Conservation (phyloP, 2,113 vertebrate genomes). For the Periophthalmodon schlosseri region DNA sequence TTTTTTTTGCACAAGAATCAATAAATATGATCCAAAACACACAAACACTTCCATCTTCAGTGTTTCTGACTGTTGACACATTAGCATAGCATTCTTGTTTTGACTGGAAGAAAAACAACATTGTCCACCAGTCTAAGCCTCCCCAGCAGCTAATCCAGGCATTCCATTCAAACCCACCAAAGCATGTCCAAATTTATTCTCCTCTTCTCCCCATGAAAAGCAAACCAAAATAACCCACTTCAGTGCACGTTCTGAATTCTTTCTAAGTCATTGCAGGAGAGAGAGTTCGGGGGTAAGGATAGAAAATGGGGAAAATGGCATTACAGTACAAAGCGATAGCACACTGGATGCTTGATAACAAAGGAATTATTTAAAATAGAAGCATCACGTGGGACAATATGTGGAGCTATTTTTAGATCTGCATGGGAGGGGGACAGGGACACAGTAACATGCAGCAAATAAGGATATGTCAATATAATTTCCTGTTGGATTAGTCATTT, state of each 20-base stretch:
- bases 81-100: not conserved
- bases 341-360: constrained; percentile 62
- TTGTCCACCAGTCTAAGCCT: not conserved
- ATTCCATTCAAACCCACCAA: constrained; percentile 56
- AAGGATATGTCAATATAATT: not conserved
- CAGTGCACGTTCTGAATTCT: constrained; percentile 22
- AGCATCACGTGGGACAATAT: constrained; percentile 54
- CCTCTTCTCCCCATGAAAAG: constrained; percentile 21
- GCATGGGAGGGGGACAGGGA: constrained; percentile 37
- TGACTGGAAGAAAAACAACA: constrained; percentile 9
- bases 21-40: too few relatives aligned
- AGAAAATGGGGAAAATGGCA: not conserved
- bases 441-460: constrained; percentile 28
- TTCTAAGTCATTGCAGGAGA: constrained; percentile 68
- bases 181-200: constrained; percentile 22
- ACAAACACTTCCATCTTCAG: not conserved
- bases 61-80: constrained; percentile 3
- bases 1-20: not conserved
- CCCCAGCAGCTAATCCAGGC: constrained; percentile 46
- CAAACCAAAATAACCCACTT: constrained; percentile 52
- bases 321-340: constrained; percentile 39
- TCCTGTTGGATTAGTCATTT: not conserved
- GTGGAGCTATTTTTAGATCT: constrained; percentile 75
- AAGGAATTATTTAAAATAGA: constrained; percentile 71
- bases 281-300: constrained; percentile 33